Conservation (phyloP, 2,113 vertebrate species). For the Gracilinanus agilis region DNA sequence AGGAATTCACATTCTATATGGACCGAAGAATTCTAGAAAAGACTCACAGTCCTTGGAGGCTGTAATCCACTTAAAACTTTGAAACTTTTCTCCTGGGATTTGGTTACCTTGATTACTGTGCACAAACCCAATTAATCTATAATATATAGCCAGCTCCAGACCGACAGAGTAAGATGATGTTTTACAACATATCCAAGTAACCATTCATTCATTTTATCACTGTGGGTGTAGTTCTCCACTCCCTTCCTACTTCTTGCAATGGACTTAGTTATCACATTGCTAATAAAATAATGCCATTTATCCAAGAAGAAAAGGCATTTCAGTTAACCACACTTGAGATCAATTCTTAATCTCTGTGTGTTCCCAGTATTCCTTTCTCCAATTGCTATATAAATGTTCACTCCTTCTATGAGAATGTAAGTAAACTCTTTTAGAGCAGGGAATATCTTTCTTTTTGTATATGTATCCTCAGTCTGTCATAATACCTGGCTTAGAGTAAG, state of each 20-base stretch:
- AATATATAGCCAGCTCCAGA: background rate
- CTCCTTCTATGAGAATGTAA: background rate
- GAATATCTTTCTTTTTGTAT: background rate
- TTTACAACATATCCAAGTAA: background rate
- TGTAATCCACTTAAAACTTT: background rate
- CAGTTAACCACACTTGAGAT: background rate
- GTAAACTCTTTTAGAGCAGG: background rate
- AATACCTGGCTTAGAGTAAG: background rate
- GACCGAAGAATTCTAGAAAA: background rate
- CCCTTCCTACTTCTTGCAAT: background rate
- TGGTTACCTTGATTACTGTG: background rate
- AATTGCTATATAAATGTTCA: background rate
- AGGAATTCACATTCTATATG: background rate
- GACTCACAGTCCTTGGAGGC: background rate
- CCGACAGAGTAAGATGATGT: background rate
- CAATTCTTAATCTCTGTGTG: background rate
- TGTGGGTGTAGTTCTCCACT: background rate
- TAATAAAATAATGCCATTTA: background rate
- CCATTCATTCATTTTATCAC: background rate
- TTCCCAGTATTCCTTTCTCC: background rate
- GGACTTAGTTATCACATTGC: background rate
- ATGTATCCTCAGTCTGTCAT: background rate
- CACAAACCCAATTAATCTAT: background rate
- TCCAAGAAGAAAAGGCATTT: background rate
- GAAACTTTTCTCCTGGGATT: background rate